phyloP scores from a whole-genome alignment of 2,888 invertebrate species.

The Aleiodes alternator region DNA sequence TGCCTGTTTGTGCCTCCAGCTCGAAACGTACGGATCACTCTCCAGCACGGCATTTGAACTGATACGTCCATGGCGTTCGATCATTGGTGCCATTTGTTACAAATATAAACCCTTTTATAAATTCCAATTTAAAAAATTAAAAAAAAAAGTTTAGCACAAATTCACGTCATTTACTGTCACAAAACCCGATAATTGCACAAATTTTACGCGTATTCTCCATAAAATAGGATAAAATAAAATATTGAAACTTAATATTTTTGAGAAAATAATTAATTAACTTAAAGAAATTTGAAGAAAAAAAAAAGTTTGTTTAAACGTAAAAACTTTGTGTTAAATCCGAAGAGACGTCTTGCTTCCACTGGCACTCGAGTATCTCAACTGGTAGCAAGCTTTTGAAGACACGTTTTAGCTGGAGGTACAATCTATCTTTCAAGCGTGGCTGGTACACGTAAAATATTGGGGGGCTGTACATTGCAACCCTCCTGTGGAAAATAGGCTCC shows the following conservation, averaged over 20 bases:
- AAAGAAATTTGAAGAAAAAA: too few species aligned
- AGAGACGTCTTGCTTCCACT: slow-evolving; percentile 8
- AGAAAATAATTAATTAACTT: too few species aligned
- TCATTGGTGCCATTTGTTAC: slow-evolving; percentile 62
- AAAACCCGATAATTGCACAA: not conserved
- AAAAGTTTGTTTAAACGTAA: not conserved
- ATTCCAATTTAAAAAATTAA: not conserved
- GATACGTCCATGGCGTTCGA: slow-evolving; percentile 56
- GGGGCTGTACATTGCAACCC: slow-evolving; percentile 31
- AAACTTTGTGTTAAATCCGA: not conserved
- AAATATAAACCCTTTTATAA: not conserved
- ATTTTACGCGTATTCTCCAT: not conserved
- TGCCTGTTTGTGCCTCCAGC: slow-evolving; percentile 63
- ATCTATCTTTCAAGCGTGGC: slow-evolving; percentile 26
- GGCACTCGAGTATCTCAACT: slow-evolving; percentile 37
- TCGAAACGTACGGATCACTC: slow-evolving; percentile 61
- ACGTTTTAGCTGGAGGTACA: slow-evolving; percentile 30
- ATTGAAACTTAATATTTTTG: too few species aligned
- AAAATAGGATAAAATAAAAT: not conserved
- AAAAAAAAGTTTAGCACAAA: not conserved
- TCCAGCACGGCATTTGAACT: slow-evolving; percentile 49
- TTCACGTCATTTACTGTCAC: slow-evolving; percentile 25
- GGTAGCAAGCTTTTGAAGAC: slow-evolving; percentile 28
- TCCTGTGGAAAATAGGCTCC: slow-evolving; percentile 46
- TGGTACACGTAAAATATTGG: slow-evolving; percentile 48